Percentiles rank a stretch among this genome's conserved stretches.
Conservation (phyloP, 2,797 vertebrate genomes). For the Linurgus olivaceus region DNA sequence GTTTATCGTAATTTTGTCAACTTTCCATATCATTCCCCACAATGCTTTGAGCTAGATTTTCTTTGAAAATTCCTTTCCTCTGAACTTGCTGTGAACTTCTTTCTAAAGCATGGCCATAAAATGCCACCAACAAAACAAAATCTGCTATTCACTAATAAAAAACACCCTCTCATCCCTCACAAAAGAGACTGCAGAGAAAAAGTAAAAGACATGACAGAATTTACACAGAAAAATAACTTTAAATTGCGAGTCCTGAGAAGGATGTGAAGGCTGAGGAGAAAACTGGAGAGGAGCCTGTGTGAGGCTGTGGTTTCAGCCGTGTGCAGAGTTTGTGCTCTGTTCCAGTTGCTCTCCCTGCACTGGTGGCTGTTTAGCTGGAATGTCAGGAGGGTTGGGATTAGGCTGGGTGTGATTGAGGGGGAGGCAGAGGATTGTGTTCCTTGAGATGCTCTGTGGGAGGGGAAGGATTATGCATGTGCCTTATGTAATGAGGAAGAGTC, state of each 20-base stretch:
- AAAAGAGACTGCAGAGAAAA: neutral
- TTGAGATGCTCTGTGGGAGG: constrained; percentile 67
- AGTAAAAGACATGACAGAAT: neutral
- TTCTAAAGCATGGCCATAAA: constrained; percentile 44
- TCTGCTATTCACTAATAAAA: neutral
- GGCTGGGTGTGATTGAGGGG: constrained; percentile 49
- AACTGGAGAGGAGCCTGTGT: neutral
- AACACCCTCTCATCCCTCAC: neutral
- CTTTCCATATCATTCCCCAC: constrained; percentile 71
- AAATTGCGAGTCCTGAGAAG: neutral
- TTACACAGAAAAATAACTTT: neutral
- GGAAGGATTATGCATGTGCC: constrained; percentile 57
- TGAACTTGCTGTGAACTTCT: constrained; percentile 78
- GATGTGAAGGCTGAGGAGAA: neutral
- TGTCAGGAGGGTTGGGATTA: constrained; percentile 56
- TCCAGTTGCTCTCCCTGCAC: neutral
- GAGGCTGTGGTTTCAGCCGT: neutral
- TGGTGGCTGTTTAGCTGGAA: constrained; percentile 44
- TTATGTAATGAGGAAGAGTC: constrained; percentile 63
- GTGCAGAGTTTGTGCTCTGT: neutral
- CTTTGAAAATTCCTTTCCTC: constrained; percentile 79
- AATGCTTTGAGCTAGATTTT: constrained; percentile 70
- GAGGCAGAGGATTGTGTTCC: constrained; percentile 55
- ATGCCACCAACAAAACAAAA: constrained; percentile 27
- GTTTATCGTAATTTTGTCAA: constrained; percentile 74